Evolutionary conservation across 2,113 vertebrate genomes (phyloP), one percentile per base, ranked within the genome.

Genomic region (Pluvialis apricaria): DNA sequence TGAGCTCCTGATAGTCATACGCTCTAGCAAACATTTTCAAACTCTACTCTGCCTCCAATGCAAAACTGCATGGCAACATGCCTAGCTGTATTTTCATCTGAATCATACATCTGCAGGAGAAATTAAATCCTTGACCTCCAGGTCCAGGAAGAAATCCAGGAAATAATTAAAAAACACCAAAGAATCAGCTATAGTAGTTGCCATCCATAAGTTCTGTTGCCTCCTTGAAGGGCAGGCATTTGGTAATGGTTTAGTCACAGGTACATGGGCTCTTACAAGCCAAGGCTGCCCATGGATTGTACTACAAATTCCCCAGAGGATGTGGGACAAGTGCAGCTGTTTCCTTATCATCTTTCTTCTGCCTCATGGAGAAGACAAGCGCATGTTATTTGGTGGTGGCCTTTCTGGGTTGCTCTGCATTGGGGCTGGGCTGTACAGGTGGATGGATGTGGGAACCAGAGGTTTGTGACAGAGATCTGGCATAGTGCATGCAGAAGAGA

Each of bases 331-430:
- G 22, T 15, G 29, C 29, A 36, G 9, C 26, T 87, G 29, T 15
- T 57, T 49, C 14, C 65, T 66, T 42, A 19, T 57, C 1, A 2
- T 82, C 47, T 81, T 52, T 2, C 29, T 73, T 51, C 64, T 10
- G 3, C 34, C 15, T 77, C 6, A 1, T 32, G 20, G 64, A 77
- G 49, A 73, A 80, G 49, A 45, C 22, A 65, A 72, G 15, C 3
- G 1, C 6, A 1, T 2, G 0, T 69, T 47, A 32, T 11, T 69
- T 61, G 11, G 19, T 31, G 10, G 44, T 47, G 44, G 9, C 12
- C 31, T 73, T 81, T 61, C 24, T 82, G 36, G 3, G 9, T 44
- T 87, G 38, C 34, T 76, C 17, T 78, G 78, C 4, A 0, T 21
- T 91, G 34, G 8, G 15, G 24, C 20, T 84, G 29, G 13, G 24